These are phyloP conservation scores for Alcis repandata DNA, from an alignment of 2,888 invertebrate genomes.

Conservation along the genomic window DNA sequence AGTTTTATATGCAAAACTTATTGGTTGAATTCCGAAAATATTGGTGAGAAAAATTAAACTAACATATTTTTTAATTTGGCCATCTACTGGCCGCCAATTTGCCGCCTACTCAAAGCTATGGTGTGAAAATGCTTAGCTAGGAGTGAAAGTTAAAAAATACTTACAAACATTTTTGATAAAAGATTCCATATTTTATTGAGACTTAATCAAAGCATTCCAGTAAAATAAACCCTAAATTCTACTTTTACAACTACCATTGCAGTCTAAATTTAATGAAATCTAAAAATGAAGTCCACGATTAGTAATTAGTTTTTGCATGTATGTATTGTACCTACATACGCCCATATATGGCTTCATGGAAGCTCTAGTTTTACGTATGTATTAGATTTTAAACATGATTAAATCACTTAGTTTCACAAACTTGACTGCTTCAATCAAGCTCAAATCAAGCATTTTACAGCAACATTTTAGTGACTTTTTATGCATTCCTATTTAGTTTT, in stretches of 20 bases:
- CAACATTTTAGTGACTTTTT: neutral
- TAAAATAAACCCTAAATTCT: neutral
- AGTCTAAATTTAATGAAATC: neutral
- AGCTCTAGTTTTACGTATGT: slow-evolving; percentile 7
- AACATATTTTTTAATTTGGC: neutral
- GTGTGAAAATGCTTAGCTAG: neutral
- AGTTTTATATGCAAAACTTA: neutral
- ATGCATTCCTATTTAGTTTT: too few species aligned
- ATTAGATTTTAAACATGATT: neutral
- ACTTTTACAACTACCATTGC: too few species aligned
- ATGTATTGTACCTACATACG: neutral
- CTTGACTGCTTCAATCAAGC: slow-evolving; percentile 19
- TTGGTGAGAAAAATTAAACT: too few species aligned
- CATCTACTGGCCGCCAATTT: neutral
- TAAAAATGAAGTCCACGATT: neutral
- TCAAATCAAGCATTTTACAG: slow-evolving; percentile 14
- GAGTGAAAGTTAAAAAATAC: neutral
- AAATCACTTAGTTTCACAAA: neutral
- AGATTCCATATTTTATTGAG: slow-evolving; percentile 1
- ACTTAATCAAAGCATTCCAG: slow-evolving; percentile 14
- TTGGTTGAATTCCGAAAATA: too few species aligned
- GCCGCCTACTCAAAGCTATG: neutral
- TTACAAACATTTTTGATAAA: slow-evolving; percentile 1
- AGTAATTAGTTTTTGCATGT: neutral
- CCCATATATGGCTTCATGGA: slow-evolving; percentile 19